These are phyloP conservation scores for Poecilus cupreus DNA, from an alignment of 2,888 invertebrate genomes.

Conservation along the genomic window DNA sequence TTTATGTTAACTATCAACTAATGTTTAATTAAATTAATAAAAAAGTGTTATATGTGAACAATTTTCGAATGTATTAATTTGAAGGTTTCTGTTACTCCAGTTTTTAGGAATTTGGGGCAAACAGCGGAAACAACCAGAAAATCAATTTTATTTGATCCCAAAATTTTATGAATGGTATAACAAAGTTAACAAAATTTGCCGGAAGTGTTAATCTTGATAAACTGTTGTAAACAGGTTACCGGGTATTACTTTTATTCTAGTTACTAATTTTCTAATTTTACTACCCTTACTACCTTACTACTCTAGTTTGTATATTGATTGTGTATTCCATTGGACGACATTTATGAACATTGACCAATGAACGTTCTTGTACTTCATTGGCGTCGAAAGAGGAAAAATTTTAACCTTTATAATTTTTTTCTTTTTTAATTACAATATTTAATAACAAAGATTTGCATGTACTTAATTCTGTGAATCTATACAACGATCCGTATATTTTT, in stretches of 20 bases:
- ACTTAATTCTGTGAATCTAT: background rate
- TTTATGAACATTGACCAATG: conserved; percentile 66
- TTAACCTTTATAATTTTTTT: background rate
- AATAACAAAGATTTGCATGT: background rate
- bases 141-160: background rate
- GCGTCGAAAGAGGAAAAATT: conserved; percentile 5
- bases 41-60: too few relatives aligned
- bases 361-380: conserved; percentile 60
- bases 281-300: conserved; percentile 47
- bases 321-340: conserved; percentile 67
- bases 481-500: background rate
- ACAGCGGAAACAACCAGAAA: background rate
- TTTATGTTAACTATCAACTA: too few relatives aligned
- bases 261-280: conserved; percentile 29
- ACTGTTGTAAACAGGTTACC: background rate
- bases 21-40: too few relatives aligned
- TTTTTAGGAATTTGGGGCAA: conserved; percentile 8
- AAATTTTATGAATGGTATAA: background rate
- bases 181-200: background rate
- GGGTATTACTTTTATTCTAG: conserved; percentile 15
- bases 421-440: background rate
- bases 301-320: conserved; percentile 67
- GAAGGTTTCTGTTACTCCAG: background rate
- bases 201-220: background rate
- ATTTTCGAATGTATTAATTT: background rate